Base-by-base conservation (phyloP, 2,113 vertebrate species). In the Triplophysa dalaica region DNA sequence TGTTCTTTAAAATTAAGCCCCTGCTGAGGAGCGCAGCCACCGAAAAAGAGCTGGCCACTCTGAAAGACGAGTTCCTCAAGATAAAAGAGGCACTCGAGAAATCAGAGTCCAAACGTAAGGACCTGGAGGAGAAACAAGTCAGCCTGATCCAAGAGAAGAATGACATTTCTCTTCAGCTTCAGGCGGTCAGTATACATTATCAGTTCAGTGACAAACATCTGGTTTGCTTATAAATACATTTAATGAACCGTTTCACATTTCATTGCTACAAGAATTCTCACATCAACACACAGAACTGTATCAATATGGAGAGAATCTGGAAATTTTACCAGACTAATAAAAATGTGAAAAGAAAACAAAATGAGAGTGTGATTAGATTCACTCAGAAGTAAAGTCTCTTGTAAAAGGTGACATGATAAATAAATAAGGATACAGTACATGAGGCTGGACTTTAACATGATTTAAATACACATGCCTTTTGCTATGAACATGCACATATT, bases 1-100 rank as follows among this genome's bases (percentile, higher is more conserved):
- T 98, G 21, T 98, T 97, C 89, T 98, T 99, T 86, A 99, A 96
- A 89, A 97, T 99, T 88, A 99, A 99, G 79, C 96, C 96, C 0
- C 86, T 99, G 19, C 90, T 98, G 82, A 95, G 91, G 85, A 98
- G 95, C 0, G 95, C 95, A 0, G 93, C 97, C 89, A 95, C 93
- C 0, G 96, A 98, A 86, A 97, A 98, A 82, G 96, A 98, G 88
- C 89, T 98, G 90, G 87, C 90, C 0, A 87, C 76, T 64, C 88
- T 98, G 76, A 94, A 96, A 85, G 95, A 95, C 17, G 95, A 98
- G 87, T 87, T 97, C 66, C 90, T 93, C 84, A 94, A 94, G 68
- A 87, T 97, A 65, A 95, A 97, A 69, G 95, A 95, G 70, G 93
- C 95, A 4, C 91, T 98, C 84, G 95, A 96, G 13, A 94, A 95